These are phyloP conservation scores for Cyphomyrus plagiostoma DNA, from an alignment of 2,113 vertebrate species.

Conservation along the genomic window DNA sequence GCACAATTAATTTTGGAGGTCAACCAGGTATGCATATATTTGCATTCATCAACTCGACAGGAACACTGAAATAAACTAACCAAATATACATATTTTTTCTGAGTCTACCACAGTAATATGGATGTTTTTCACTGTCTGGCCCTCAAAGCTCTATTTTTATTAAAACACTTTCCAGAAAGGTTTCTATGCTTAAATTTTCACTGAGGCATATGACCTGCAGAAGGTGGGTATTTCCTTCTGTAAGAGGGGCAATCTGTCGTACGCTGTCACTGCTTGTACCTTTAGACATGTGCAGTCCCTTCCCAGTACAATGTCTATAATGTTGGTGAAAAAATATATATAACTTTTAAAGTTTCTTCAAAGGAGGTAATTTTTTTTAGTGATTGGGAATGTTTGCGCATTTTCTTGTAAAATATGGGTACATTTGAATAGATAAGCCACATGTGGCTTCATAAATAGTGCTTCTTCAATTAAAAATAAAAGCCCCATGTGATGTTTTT, in stretches of 20 bases:
- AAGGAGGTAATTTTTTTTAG: neutral
- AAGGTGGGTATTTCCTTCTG: neutral
- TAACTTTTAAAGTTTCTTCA: neutral
- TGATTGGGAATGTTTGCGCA: neutral
- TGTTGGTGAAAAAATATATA: neutral
- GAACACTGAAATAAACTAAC: neutral
- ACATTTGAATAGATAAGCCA: slow-evolving; percentile 44
- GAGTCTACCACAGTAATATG: neutral
- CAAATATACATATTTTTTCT: neutral
- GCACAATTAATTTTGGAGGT: neutral
- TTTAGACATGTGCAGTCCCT: neutral
- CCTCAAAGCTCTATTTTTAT: neutral
- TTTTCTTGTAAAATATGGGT: neutral
- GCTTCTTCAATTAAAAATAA: neutral
- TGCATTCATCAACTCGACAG: neutral
- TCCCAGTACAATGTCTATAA: neutral
- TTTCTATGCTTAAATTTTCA: neutral
- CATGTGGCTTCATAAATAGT: neutral
- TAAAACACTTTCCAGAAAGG: neutral
- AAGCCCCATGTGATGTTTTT: neutral
- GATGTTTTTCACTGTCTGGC: neutral
- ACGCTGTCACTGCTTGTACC: neutral
- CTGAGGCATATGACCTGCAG: neutral
- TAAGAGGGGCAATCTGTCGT: neutral
- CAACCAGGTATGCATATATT: neutral